These are phyloP conservation scores for Eulemur coronatus DNA, from an alignment of 2,797 vertebrate genomes.

Conservation along the genomic window DNA sequence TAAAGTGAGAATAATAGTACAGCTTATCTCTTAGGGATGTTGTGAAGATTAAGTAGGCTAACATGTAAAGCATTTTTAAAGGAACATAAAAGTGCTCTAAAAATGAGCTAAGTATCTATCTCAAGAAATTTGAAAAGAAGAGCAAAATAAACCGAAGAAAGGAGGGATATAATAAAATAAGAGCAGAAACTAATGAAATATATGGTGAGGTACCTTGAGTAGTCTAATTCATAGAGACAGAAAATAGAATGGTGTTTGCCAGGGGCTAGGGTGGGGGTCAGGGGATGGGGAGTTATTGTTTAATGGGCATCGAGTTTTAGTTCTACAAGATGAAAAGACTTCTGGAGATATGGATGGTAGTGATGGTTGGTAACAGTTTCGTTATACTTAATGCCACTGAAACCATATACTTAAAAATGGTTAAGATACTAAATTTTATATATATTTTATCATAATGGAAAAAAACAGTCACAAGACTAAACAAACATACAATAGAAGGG, in stretches of 20 bases:
- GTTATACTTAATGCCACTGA: background rate
- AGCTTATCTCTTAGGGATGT: background rate
- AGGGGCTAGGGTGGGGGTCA: no score
- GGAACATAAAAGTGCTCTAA: background rate
- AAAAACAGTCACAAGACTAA: background rate
- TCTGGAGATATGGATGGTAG: background rate
- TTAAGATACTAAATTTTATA: background rate
- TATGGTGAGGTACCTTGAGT: background rate
- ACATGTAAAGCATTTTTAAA: background rate
- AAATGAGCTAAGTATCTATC: background rate
- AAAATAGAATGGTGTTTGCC: background rate
- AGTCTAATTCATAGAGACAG: background rate
- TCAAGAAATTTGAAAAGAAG: background rate
- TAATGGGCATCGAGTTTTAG: background rate
- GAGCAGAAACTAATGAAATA: background rate
- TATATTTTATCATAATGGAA: background rate
- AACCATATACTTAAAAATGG: background rate
- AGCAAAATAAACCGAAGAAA: background rate
- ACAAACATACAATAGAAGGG: background rate
- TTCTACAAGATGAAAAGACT: background rate
- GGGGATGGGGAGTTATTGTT: background rate
- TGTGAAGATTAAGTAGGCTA: background rate
- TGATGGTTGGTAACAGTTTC: background rate
- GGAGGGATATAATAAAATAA: background rate
- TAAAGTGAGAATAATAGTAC: background rate